phyloP scores from a whole-genome alignment of 2,113 vertebrate genomes.

The Seriola quinqueradiata region DNA sequence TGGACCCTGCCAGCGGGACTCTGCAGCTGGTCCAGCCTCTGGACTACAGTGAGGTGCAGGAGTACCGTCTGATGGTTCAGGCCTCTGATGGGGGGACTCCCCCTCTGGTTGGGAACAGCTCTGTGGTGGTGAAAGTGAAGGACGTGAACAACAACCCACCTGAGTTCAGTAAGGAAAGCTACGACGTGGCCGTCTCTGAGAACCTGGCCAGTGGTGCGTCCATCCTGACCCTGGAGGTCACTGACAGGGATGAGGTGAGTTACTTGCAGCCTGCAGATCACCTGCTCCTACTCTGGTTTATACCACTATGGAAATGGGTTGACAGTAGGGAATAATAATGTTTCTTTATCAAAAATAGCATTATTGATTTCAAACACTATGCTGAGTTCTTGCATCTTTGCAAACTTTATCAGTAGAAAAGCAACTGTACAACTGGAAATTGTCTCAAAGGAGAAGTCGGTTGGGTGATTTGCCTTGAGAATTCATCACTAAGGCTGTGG shows the following conservation, averaged over 20 bases:
- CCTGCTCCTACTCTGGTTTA: too few species aligned
- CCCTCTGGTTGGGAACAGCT: constrained; percentile 34
- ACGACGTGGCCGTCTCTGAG: constrained; percentile 79
- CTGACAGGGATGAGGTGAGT: constrained; percentile 84
- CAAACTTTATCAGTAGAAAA: too few species aligned
- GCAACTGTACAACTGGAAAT: too few species aligned
- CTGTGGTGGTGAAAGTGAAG: constrained; percentile 75
- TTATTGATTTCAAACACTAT: too few species aligned
- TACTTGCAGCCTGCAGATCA: too few species aligned
- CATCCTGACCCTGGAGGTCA: constrained; percentile 79
- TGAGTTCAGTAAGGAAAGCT: constrained; percentile 78
- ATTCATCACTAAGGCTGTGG: too few species aligned
- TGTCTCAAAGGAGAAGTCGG: too few species aligned
- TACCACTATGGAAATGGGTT: too few species aligned
- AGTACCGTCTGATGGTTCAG: constrained; percentile 77
- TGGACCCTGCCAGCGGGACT: constrained; percentile 71
- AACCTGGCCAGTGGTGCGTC: constrained; percentile 80
- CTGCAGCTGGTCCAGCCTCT: constrained; percentile 76
- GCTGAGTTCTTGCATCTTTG: too few species aligned
- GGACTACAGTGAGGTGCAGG: constrained; percentile 77
- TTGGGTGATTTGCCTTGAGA: too few species aligned
- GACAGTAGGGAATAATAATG: too few species aligned
- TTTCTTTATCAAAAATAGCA: too few species aligned
- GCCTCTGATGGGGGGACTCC: constrained; percentile 83
- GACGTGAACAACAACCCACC: constrained; percentile 86